Percentiles rank a stretch among this genome's conserved stretches.
phyloP scores from a whole-genome alignment of 2,888 invertebrate species.

The Allophyes oxyacanthae region DNA sequence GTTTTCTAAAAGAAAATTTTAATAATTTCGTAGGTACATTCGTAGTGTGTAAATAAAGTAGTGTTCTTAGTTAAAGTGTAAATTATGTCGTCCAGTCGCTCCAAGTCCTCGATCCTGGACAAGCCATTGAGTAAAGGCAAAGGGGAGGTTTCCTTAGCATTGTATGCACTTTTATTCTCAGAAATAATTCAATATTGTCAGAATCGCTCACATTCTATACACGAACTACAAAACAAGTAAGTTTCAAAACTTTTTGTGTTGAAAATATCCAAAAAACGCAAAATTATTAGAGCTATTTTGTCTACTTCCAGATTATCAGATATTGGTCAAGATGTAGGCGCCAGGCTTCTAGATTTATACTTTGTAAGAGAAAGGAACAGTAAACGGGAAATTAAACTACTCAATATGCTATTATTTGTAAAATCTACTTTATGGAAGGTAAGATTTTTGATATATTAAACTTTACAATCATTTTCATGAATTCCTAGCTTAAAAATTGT shows the following conservation, averaged over 20 bases:
- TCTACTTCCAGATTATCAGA: slow-evolving; percentile 93
- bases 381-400: slow-evolving; percentile 97
- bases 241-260: slow-evolving; percentile 50
- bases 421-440: slow-evolving; percentile 99
- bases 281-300: background rate
- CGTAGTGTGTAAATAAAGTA: too few species aligned
- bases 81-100: slow-evolving; percentile 87
- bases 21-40: too few species aligned
- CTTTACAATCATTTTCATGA: background rate
- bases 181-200: slow-evolving; percentile 99
- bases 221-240: slow-evolving; percentile 98
- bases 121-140: slow-evolving; percentile 97
- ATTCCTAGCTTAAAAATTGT: background rate
- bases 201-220: slow-evolving; percentile 97
- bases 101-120: slow-evolving; percentile 95
- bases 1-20: too few species aligned
- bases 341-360: slow-evolving; percentile 97
- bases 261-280: background rate
- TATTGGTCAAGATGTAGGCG: slow-evolving; percentile 98
- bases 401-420: slow-evolving; percentile 98
- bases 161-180: slow-evolving; percentile 98
- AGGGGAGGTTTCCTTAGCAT: slow-evolving; percentile 96
- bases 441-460: slow-evolving; percentile 12
- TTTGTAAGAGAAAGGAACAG: slow-evolving; percentile 97
- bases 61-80: background rate